These are phyloP conservation scores for Doris montereyensis DNA, from an alignment of 2,888 invertebrate species.

Conservation along the genomic window DNA sequence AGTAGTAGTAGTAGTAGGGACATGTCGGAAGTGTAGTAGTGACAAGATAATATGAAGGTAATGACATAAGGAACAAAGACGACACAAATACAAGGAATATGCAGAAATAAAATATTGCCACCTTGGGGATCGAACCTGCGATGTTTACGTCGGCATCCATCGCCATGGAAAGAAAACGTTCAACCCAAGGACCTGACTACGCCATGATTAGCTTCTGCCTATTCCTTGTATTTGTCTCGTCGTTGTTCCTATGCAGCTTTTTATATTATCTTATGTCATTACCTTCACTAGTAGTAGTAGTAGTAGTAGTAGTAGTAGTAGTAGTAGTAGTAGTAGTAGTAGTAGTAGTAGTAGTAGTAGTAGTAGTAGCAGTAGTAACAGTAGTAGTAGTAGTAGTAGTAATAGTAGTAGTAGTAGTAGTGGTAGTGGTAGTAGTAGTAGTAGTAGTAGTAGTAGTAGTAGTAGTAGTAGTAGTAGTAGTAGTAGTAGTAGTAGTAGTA, in stretches of 20 bases:
- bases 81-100: too few relatives aligned
- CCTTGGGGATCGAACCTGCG: too few relatives aligned
- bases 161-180: too few relatives aligned
- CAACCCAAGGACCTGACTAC: too few relatives aligned
- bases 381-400: background rate
- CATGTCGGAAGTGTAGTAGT: background rate
- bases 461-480: background rate
- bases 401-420: background rate
- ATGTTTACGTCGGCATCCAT: too few relatives aligned
- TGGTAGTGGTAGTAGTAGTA: background rate
- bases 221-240: too few relatives aligned
- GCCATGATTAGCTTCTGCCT: too few relatives aligned
- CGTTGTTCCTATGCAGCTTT: too few relatives aligned
- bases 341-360: background rate
- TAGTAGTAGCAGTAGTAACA: background rate
- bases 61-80: too few relatives aligned
- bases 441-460: background rate
- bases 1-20: background rate
- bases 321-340: background rate
- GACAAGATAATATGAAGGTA: too few relatives aligned
- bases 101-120: too few relatives aligned
- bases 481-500: background rate
- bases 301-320: background rate
- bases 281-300: background rate
- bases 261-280: too few relatives aligned